phyloP scores from a whole-genome alignment of 2,113 vertebrate genomes.

The Sus scrofa region DNA sequence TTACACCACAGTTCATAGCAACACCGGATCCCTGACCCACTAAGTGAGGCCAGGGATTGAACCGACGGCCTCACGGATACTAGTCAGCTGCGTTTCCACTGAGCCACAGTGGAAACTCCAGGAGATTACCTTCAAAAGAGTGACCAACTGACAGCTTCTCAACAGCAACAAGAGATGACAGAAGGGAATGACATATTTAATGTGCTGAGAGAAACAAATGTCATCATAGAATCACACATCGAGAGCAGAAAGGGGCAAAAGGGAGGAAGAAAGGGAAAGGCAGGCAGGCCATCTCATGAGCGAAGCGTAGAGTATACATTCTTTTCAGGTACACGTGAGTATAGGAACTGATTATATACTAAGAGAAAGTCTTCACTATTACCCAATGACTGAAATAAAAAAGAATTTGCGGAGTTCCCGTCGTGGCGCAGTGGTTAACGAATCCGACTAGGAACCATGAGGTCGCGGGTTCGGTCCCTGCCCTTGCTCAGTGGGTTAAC shows the following conservation, averaged over 20 bases:
- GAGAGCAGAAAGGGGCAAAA: neutral
- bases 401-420: neutral
- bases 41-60: too few species aligned
- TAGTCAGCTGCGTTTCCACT: too few species aligned
- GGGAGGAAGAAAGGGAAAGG: neutral
- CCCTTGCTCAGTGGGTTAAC: too few species aligned
- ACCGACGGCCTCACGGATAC: too few species aligned
- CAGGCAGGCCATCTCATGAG: neutral
- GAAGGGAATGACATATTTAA: neutral
- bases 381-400: constrained; percentile 25
- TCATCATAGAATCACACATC: neutral
- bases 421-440: too few species aligned
- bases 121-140: neutral
- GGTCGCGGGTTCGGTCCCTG: too few species aligned
- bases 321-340: neutral
- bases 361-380: neutral
- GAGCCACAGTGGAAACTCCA: too few species aligned
- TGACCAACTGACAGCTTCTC: neutral
- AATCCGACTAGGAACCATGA: too few species aligned
- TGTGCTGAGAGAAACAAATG: constrained; percentile 8
- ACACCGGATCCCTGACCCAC: too few species aligned
- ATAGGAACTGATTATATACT: constrained; percentile 35
- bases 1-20: too few species aligned
- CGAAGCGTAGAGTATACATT: neutral
- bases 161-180: constrained; percentile 19